Base-by-base conservation (phyloP, 30 jellyfish, hydroid and myxozoan species). In the Cassiopea andromeda region DNA sequence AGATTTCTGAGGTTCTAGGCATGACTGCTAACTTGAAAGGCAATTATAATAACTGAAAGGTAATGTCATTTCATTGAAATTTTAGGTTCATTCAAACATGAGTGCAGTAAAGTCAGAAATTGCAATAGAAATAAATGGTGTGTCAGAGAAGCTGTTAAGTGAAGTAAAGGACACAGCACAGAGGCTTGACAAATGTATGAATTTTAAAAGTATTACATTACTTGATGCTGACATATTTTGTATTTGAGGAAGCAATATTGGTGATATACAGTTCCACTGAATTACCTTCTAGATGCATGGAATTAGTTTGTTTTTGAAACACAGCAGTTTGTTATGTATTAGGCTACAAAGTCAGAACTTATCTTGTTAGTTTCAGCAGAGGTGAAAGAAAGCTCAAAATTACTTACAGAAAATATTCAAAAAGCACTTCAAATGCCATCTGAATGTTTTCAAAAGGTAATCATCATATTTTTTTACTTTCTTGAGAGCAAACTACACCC, bases 81-180 rank as follows among this genome's bases (percentile, higher is more conserved):
- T 73, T 44, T 54, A 86, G 93, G 60, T 75, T 0, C 50, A 6
- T 0, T 46, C 81, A 9, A 73, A 69, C 60, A 48, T 77, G 46
- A 84, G 85, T 16, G 89, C 72, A 14, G 44, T 86, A 44, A 86
- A 67, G 68, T 5, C 93, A 48, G 93, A 86, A 73, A 72, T 86
- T 44, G 83, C 60, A 14, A 17, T 89, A 1, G 89, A 86, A 44
- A 7, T 75, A 48, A 6, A 59, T 18, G 54, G 60, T 13, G 16
- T 73, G 1, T 85, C 93, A 12, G 81, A 85, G 19, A 86, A 45
- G 43, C 7, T 77, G 60, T 60, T 54, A n/a, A 57, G 27, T 16
- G 46, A 44, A 58, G 44, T 77, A 1, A 75, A 74, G 19, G 84
- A 86, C 47, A 9, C 74, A 18, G 66, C n/a, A 60, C 9, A 69